phyloP scores from a whole-genome alignment of 2,113 vertebrate species.

The Hippocampus guttulatus region DNA sequence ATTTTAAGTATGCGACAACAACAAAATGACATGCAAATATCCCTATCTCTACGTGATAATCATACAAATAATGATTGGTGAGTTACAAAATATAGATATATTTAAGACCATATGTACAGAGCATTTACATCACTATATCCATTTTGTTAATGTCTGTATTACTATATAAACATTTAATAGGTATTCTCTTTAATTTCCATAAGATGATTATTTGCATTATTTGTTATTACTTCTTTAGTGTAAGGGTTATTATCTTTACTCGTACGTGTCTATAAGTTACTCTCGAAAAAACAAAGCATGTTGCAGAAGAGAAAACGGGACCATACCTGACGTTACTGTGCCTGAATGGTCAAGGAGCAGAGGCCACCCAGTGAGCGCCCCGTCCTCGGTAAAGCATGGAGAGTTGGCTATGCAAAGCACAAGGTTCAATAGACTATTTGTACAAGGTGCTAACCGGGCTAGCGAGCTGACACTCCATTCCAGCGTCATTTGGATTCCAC shows the following conservation, averaged over 20 bases:
- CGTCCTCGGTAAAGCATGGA: conserved; percentile 70
- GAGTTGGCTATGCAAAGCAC: conserved; percentile 69
- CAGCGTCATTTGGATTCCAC: conserved; percentile 63
- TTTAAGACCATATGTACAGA: conserved; percentile 97
- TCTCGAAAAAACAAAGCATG: conserved; percentile 70
- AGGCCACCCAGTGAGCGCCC: conserved; percentile 48
- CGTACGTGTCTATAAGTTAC: conserved; percentile 62
- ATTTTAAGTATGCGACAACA: conserved; percentile 79
- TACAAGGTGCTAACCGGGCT: conserved; percentile 66
- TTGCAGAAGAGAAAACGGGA: conserved; percentile 75
- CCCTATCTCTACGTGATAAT: conserved; percentile 77
- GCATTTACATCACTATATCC: conserved; percentile 86
- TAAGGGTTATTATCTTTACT: conserved; percentile 47
- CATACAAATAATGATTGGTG: conserved; percentile 83
- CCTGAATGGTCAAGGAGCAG: conserved; percentile 68
- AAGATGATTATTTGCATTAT: conserved; percentile 57
- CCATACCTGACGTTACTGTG: conserved; percentile 76
- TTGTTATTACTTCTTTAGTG: conserved; percentile 29
- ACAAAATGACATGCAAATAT: conserved; percentile 78
- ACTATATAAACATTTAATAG: conserved; percentile 74
- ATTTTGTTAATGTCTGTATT: conserved; percentile 71
- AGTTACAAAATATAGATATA: conserved; percentile 94
- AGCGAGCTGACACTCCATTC: conserved; percentile 61
- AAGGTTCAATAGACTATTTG: conserved; percentile 68
- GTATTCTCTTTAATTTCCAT: conserved; percentile 59